Base-by-base conservation (phyloP, 2,797 vertebrate species). In the Pseudomugil tenellus region DNA sequence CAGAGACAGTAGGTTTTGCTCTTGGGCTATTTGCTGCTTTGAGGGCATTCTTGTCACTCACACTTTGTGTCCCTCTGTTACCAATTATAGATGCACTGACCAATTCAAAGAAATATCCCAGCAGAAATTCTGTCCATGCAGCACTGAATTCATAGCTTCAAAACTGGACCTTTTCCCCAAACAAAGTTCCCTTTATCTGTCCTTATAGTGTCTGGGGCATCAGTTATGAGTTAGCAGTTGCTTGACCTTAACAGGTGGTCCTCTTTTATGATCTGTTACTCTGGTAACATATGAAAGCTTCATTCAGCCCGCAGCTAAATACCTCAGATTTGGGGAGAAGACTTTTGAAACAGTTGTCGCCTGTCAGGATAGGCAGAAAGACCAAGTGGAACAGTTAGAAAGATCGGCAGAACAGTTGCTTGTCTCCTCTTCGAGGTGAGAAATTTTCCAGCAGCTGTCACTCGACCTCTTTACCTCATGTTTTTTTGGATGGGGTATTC, bases 161-260 rank as follows among this genome's bases (percentile, higher is more conserved):
- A 63, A 64, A 68, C 48, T 64, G 73, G 78, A 79, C 12, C 46
- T 64, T 84, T 76, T 63, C 56, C 29, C 51, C 52, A 31, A 67
- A 64, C 58, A n/a, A 4, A 68, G 66, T 77, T 81, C 55, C 72
- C 79, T 63, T 48, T 68, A 57, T 86, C 93, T 93, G 90, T 91
- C 49, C 59, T 29, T n/a, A 51, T 25, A 29, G 57, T 52, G 56
- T 66, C 63, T 65, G 69, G 89, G 85, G 91, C 91, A 92, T 86
- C 85, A 85, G 91, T 91, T 84, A 84, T 89, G 91, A 88, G 84
- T 85, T 77, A 64, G 66, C 96, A 97, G 96, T 96, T 98, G 97
- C 95, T 95, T 89, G 85, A 84, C 76, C 86, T 86, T 85, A 95
- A 97, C 98, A 99, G 97, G 96, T 99, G 97, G 84, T 81, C 76